Percentiles rank a stretch among this genome's conserved stretches.
Evolutionary conservation across 2,888 invertebrate genomes (phyloP).

Genomic region (Cryptus armator): DNA sequence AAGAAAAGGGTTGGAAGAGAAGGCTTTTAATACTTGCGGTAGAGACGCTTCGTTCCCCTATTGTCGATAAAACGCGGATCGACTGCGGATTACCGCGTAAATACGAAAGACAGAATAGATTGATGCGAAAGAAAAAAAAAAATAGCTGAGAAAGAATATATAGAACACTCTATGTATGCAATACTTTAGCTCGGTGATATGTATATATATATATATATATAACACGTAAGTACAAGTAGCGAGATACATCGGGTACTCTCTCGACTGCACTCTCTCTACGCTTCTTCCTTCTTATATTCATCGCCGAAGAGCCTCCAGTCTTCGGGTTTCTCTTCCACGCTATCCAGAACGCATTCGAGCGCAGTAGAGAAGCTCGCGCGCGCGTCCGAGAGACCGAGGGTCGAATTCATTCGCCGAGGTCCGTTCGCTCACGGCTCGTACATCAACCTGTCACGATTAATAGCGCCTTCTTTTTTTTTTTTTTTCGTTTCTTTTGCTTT

Average conservation of each 20-base stretch:
- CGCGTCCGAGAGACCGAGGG: slow-evolving; percentile 70
- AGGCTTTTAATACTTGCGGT: slow-evolving; percentile 83
- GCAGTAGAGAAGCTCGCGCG: slow-evolving; percentile 57
- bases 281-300: slow-evolving; percentile 6
- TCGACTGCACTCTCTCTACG: slow-evolving; percentile 2
- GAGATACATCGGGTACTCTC: slow-evolving; percentile 55
- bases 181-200: slow-evolving; percentile 18
- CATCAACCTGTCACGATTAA: slow-evolving; percentile 83
- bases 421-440: slow-evolving; percentile 78
- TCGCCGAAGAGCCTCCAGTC: slow-evolving; percentile 28
- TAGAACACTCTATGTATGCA: background rate
- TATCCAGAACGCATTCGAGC: slow-evolving; percentile 51
- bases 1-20: slow-evolving; percentile 82
- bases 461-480: slow-evolving; percentile 77
- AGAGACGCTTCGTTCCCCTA: slow-evolving; percentile 73
- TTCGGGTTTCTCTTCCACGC: slow-evolving; percentile 25
- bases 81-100: slow-evolving; percentile 79
- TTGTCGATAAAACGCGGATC: slow-evolving; percentile 82
- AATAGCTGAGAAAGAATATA: background rate
- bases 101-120: slow-evolving; percentile 70
- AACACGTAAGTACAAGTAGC: slow-evolving; percentile 62
- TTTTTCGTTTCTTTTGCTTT: slow-evolving; percentile 17
- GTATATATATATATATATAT: background rate
- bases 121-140: slow-evolving; percentile 29
- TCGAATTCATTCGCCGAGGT: slow-evolving; percentile 78